Evolutionary conservation across 2,888 invertebrate species (phyloP).

Genomic region (Gerris lacustris): DNA sequence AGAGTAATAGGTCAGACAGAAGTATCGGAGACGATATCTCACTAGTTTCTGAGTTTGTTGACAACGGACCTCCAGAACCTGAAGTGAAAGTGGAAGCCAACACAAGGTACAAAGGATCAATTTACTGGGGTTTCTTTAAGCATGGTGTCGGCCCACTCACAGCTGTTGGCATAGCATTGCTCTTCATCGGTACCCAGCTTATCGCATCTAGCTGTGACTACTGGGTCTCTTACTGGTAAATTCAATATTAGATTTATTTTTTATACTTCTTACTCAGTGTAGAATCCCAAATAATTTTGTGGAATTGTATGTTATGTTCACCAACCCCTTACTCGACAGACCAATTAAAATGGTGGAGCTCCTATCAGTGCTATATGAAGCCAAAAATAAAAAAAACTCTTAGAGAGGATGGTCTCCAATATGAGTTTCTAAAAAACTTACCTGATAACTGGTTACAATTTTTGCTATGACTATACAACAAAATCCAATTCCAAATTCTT

Average conservation of each 20-base stretch:
- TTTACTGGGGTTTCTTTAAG: conserved; percentile 18
- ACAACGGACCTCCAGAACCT: conserved; percentile 3
- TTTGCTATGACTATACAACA: too few relatives aligned
- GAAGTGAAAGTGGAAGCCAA: conserved; percentile 4
- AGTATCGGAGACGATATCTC: conserved; percentile 17
- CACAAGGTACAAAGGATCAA: conserved; percentile 16
- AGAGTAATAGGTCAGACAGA: conserved; percentile 18
- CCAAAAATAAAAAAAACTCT: too few relatives aligned
- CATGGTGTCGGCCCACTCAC: conserved; percentile 32
- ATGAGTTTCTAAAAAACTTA: too few relatives aligned
- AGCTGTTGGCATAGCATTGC: conserved; percentile 32
- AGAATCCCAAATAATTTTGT: too few relatives aligned
- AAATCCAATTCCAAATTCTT: too few relatives aligned
- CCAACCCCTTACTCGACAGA: too few relatives aligned
- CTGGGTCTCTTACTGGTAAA: conserved; percentile 38
- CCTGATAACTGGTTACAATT: too few relatives aligned
- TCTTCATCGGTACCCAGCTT: conserved; percentile 34
- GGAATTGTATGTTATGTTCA: too few relatives aligned
- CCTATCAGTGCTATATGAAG: too few relatives aligned
- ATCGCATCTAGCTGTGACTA: conserved; percentile 36
- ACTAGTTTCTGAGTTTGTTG: conserved; percentile 6
- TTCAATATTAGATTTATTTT: conserved; percentile 8
- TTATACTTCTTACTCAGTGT: background rate
- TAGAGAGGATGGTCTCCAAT: too few relatives aligned
- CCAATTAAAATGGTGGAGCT: too few relatives aligned